A percentile compares a stretch with the other conserved stretches of the same genome.
Evolutionary conservation across 1,140 invertebrate genomes (phyloP).

Genomic region (Euschistus heros): DNA sequence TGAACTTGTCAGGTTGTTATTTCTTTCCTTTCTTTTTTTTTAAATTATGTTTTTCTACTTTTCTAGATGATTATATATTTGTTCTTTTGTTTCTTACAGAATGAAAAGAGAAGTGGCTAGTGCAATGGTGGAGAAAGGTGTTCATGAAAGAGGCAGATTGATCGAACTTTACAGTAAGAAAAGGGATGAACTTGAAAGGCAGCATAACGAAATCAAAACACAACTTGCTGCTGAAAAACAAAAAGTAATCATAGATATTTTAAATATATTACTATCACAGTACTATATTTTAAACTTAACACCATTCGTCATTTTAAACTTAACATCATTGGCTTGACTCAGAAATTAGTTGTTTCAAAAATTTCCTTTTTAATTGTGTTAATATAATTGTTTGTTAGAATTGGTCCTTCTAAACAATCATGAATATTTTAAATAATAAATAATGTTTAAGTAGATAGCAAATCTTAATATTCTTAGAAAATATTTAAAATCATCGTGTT

Average conservation of each 20-base stretch:
- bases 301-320: too few species aligned
- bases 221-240: slow-evolving; percentile 55
- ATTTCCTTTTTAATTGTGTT: too few species aligned
- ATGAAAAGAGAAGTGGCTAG: slow-evolving; percentile 64
- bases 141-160: slow-evolving; percentile 65
- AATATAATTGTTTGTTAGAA: too few species aligned
- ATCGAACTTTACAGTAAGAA: slow-evolving; percentile 62
- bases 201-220: slow-evolving; percentile 63
- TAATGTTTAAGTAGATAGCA: too few species aligned
- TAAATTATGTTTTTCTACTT: background rate
- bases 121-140: slow-evolving; percentile 68
- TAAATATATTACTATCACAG: background rate
- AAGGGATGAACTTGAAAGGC: slow-evolving; percentile 58
- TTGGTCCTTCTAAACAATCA: too few species aligned
- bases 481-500: too few species aligned
- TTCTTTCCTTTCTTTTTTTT: background rate
- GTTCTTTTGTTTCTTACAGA: slow-evolving; percentile 33
- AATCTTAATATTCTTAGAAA: too few species aligned
- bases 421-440: too few species aligned
- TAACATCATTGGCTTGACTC: too few species aligned
- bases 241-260: slow-evolving; percentile 42
- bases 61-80: background rate
- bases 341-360: too few species aligned
- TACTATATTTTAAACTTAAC: too few species aligned
- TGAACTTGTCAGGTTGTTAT: slow-evolving; percentile 59